Conservation (phyloP, 2,797 vertebrate genomes). For the Choloepus didactylus region DNA sequence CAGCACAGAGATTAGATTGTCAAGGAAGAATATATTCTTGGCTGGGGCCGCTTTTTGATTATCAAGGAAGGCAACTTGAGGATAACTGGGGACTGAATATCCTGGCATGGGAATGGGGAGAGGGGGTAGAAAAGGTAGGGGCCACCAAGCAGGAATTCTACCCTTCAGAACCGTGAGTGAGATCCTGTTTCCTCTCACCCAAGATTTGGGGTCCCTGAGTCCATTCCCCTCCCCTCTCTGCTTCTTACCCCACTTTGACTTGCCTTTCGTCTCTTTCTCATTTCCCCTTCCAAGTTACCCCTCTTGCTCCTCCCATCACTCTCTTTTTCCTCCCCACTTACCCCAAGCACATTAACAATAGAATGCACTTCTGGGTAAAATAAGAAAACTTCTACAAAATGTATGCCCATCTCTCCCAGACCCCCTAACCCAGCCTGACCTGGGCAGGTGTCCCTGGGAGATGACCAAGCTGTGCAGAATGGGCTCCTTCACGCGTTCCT, state of each 20-base stretch:
- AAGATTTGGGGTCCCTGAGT: neutral
- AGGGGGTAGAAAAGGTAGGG: neutral
- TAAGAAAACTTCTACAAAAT: neutral
- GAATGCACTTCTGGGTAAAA: neutral
- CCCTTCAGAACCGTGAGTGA: neutral
- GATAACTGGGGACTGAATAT: neutral
- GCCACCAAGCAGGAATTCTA: neutral
- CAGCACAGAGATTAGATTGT: neutral
- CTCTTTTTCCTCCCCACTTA: neutral
- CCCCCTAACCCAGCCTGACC: neutral
- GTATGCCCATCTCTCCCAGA: neutral
- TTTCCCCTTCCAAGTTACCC: neutral
- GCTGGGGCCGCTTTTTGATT: neutral
- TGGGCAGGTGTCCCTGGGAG: neutral
- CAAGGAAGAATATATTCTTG: neutral
- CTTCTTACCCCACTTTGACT: neutral
- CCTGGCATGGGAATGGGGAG: neutral
- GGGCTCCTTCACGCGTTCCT: neutral
- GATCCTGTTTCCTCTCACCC: neutral
- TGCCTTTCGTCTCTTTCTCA: neutral
- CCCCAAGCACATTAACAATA: neutral
- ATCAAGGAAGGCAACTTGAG: neutral
- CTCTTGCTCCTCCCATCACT: neutral
- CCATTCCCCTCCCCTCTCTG: neutral
- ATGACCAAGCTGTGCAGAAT: neutral